These are phyloP conservation scores for Psophia crepitans DNA, from an alignment of 2,113 vertebrate genomes.

Conservation along the genomic window DNA sequence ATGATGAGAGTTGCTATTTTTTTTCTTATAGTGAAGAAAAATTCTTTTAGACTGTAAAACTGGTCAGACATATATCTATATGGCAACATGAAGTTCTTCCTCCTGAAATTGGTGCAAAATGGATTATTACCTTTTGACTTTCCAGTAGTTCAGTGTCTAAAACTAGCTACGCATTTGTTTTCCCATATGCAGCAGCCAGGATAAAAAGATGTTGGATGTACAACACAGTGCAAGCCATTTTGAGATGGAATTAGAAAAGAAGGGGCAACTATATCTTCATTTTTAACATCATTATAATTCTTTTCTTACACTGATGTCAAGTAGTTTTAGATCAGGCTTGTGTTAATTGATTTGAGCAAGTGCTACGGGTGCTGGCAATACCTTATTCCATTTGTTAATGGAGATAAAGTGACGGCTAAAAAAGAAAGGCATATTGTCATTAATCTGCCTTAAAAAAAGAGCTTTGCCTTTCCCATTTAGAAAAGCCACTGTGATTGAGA, in stretches of 20 bases:
- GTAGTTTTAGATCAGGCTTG: not conserved
- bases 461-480: not conserved
- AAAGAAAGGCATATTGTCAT: not conserved
- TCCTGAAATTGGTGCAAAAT: not conserved
- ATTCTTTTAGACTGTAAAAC: not conserved
- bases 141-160: not conserved
- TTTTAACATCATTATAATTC: not conserved
- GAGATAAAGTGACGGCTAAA: not conserved
- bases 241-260: not conserved
- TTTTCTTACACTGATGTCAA: not conserved
- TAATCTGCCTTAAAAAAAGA: not conserved
- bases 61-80: not conserved
- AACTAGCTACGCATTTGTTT: fast-evolving
- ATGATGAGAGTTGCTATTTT: not conserved
- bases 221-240: not conserved
- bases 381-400: not conserved
- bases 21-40: not conserved
- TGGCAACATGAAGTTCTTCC: not conserved
- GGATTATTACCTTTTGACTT: not conserved
- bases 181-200: not conserved
- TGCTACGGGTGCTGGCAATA: not conserved
- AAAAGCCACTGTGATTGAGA: not conserved
- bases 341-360: not conserved
- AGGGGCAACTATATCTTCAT: not conserved
- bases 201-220: not conserved